Conservation (phyloP, 2,113 vertebrate species). For the Verasper variegatus region DNA sequence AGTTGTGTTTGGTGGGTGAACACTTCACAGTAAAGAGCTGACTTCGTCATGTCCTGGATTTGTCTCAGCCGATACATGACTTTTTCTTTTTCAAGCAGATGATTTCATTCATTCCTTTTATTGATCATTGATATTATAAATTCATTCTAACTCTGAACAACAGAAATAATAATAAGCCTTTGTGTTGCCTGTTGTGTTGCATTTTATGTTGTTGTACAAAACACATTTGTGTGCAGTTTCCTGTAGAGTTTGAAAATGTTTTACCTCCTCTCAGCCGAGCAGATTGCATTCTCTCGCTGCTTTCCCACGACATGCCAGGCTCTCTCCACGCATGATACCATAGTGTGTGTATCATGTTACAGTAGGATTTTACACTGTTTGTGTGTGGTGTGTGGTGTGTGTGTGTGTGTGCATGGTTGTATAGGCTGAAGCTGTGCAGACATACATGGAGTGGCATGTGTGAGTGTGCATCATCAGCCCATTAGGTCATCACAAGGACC, state of each 20-base stretch:
- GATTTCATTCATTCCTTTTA: conserved; percentile 29
- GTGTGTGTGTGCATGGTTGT: not conserved
- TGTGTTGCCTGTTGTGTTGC: conserved; percentile 13
- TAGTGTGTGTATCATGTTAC: conserved; percentile 47
- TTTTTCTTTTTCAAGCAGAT: conserved; percentile 24
- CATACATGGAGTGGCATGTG: conserved; percentile 16
- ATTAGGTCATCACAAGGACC: conserved; percentile 53
- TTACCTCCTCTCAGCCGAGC: not conserved
- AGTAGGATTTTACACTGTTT: conserved; percentile 5
- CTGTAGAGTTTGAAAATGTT: not conserved
- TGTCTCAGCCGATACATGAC: not conserved
- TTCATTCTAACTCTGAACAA: not conserved
- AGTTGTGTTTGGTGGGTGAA: not conserved
- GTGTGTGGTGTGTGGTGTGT: no score
- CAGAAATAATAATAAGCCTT: not conserved
- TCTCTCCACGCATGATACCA: conserved; percentile 1
- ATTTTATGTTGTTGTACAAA: not conserved
- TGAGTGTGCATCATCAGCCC: conserved; percentile 32
- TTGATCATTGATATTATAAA: conserved; percentile 17
- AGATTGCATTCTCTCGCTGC: conserved; percentile 5
- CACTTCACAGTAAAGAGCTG: not conserved
- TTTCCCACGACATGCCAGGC: conserved; percentile 48
- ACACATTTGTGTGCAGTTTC: conserved; percentile 4
- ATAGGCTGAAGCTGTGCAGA: not conserved
- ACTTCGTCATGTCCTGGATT: conserved; percentile 2